Evolutionary conservation across 2,888 invertebrate species (phyloP).

Genomic region (Carterocephalus palaemon): DNA sequence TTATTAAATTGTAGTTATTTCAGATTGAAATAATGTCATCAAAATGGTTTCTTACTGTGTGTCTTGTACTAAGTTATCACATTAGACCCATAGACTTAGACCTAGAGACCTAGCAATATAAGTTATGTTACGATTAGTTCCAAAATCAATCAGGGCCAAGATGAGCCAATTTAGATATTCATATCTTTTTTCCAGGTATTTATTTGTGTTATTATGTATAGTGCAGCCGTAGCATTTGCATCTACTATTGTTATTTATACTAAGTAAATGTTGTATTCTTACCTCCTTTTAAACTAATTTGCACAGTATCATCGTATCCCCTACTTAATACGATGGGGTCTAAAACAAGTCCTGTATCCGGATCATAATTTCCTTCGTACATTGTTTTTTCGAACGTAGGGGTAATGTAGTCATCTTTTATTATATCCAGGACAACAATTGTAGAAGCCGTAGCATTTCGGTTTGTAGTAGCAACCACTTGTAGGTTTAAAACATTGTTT

Average conservation of each 20-base stretch:
- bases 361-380: conserved; percentile 49
- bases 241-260: background rate
- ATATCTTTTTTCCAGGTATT: background rate
- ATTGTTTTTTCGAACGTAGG: conserved; percentile 50
- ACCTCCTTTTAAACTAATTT: conserved; percentile 51
- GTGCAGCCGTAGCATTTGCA: background rate
- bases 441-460: conserved; percentile 42
- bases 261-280: conserved; percentile 27
- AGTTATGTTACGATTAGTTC: background rate
- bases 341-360: conserved; percentile 40
- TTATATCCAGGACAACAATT: conserved; percentile 48
- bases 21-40: too few species aligned
- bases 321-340: conserved; percentile 47
- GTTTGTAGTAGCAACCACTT: conserved; percentile 44
- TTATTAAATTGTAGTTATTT: too few species aligned
- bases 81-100: too few species aligned
- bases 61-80: too few species aligned
- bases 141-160: background rate
- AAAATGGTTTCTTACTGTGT: too few species aligned
- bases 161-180: background rate
- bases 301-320: conserved; percentile 54
- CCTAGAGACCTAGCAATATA: background rate
- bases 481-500: conserved; percentile 48
- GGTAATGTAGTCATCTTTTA: conserved; percentile 54
- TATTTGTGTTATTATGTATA: background rate